A percentile compares a stretch with the other conserved stretches of the same genome.
Evolutionary conservation across 1,140 invertebrate genomes (phyloP).

Genomic region (Augochlora pura): DNA sequence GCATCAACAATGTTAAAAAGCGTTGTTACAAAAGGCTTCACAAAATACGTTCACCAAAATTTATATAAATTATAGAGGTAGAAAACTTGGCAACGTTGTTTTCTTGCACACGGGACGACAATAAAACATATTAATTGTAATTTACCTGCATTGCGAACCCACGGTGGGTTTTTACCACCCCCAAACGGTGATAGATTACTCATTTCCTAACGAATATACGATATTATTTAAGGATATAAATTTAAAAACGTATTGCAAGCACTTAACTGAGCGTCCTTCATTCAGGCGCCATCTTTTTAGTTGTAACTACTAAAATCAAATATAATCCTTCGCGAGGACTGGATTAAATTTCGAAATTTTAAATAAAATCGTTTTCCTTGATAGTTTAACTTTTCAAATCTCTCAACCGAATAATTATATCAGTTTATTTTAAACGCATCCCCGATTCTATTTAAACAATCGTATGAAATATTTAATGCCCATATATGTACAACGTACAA

Average conservation of each 20-base stretch:
- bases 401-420: background rate
- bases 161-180: slow-evolving; percentile 82
- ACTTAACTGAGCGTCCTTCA: slow-evolving; percentile 71
- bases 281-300: slow-evolving; percentile 73
- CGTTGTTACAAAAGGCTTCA: background rate
- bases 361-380: background rate
- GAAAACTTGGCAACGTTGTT: slow-evolving; percentile 56
- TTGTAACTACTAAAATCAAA: slow-evolving; percentile 45
- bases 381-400: background rate
- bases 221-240: slow-evolving; percentile 44
- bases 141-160: slow-evolving; percentile 81
- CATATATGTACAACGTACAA: too few relatives aligned
- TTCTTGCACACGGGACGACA: slow-evolving; percentile 53
- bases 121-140: slow-evolving; percentile 23
- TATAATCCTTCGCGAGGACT: background rate
- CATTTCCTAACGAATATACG: slow-evolving; percentile 64
- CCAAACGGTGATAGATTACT: slow-evolving; percentile 82
- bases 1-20: background rate
- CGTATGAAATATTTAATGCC: background rate
- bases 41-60: background rate
- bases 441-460: background rate
- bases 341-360: slow-evolving; percentile 13
- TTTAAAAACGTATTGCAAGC: slow-evolving; percentile 28
- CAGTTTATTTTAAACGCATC: background rate
- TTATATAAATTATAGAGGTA: slow-evolving; percentile 18